These are phyloP conservation scores for Spea hammondii DNA, from an alignment of 2,797 vertebrate species.

Conservation along the genomic window DNA sequence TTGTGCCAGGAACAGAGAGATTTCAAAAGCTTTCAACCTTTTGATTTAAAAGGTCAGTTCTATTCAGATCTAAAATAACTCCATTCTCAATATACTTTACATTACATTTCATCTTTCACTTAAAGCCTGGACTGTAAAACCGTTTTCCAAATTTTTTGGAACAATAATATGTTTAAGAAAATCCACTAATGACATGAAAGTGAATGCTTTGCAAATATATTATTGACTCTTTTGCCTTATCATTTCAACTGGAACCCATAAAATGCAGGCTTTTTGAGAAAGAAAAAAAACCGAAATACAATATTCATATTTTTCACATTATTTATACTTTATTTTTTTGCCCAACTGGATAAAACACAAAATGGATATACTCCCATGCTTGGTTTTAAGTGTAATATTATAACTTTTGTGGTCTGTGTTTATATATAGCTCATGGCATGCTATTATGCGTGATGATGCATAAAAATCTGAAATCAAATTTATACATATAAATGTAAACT, in stretches of 20 bases:
- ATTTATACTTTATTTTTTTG: too few relatives aligned
- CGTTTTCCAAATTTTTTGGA: neutral
- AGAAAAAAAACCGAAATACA: neutral
- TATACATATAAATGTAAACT: too few relatives aligned
- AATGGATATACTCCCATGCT: too few relatives aligned
- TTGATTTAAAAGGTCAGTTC: constrained; percentile 48
- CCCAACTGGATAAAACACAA: too few relatives aligned
- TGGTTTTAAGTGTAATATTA: too few relatives aligned
- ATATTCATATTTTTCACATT: too few relatives aligned
- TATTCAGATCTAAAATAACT: constrained; percentile 26
- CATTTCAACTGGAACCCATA: neutral
- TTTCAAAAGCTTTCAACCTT: constrained; percentile 20
- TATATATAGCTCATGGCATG: too few relatives aligned
- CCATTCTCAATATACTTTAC: constrained; percentile 8
- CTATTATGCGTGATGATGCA: too few relatives aligned
- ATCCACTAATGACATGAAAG: neutral
- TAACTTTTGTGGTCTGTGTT: too few relatives aligned
- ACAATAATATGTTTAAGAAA: neutral
- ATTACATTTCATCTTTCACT: neutral
- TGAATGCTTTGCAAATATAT: neutral
- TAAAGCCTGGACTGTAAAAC: neutral
- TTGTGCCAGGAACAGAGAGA: constrained; percentile 22
- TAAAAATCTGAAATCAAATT: too few relatives aligned
- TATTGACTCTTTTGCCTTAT: neutral
- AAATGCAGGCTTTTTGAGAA: too few relatives aligned